Evolutionary conservation across 1,140 invertebrate genomes (phyloP), one percentile per base, ranked within the genome.

Genomic region (Phortica variegata): DNA sequence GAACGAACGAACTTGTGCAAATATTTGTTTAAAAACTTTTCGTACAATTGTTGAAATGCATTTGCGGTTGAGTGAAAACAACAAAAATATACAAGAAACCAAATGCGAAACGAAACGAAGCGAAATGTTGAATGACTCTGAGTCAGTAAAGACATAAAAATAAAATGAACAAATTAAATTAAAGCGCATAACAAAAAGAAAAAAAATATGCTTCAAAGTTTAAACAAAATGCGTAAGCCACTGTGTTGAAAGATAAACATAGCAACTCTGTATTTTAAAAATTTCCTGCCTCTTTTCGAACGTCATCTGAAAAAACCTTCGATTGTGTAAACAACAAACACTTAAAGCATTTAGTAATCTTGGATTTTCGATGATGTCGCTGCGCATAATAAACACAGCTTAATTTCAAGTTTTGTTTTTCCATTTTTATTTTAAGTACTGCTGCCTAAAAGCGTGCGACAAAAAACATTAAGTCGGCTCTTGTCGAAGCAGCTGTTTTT

Each of bases 21-120:
- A 71, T 71, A 71, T 71, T 71, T 68, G 60, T 60, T 69, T 69
- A 63, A 68, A 68, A 68, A 68, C 65, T 68, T 68, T 68, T 60
- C 63, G 65, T 26, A 26, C 23, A 26, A 26, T 26, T 26, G 23
- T 68, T 68, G 63, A 68, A 68, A 68, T 69, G 63, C 63, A 68
- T 68, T 68, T 68, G 63, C 60, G 63, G 63, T 68, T 63, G 63
- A 66, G 63, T 66, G 65, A 60, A 60, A 60, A 52, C 36, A 48
- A 62, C 49, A 60, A 34, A 34, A n/a, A n/a, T n/a, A 50, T 55
- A 55, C 49, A 54, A 43, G 60, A 59, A 56, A n/a, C n/a, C n/a
- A n/a, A 29, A 52, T 46, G 54, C 61, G 20, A 60, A 66, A n/a
- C n/a, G n/a, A n/a, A n/a, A n/a, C n/a, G n/a, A n/a, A n/a, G n/a